Base-by-base conservation (phyloP, 2,113 vertebrate species). In the Equus quagga region DNA sequence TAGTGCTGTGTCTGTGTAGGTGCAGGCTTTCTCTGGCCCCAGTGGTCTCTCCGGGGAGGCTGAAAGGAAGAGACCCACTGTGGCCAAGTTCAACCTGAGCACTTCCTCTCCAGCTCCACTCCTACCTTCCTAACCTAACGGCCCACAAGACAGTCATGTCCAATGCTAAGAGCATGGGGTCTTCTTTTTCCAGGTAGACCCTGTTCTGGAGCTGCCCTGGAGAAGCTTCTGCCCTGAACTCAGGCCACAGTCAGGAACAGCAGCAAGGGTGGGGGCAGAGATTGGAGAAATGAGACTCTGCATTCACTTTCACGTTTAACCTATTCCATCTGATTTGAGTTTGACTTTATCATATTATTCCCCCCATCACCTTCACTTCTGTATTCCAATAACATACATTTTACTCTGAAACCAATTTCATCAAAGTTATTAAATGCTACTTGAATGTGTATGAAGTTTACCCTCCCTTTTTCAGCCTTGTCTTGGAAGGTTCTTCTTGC, bases 371-470 rank as follows among this genome's bases (percentile, higher is more conserved):
- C 87, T 98, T 98, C 88, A 98, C 97, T 98, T 98, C 97, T 98
- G 90, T 98, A 98, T 98, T 98, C 98, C 95, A 96, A 97, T 97
- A 96, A 97, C 98, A 98, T 89, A 98, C 98, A 98, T 96, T 98
- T 96, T 72, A 94, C 95, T 96, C 98, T 98, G 98, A 98, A 98
- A 98, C 94, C 86, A 96, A 92, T 98, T 98, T 98, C 97, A 94
- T 98, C 96, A 97, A 94, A 97, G 91, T 98, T 98, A 98, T 98
- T 98, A 98, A 98, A 98, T 98, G 94, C 98, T 98, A 97, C 98
- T 98, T 98, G 97, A 98, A 96, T 97, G 97, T 98, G 92, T 96
- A 96, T 98, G 96, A 98, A 97, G 86, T 97, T 98, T 86, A 96
- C 93, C 95, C 84, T 97, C 93, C 84, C 91, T 97, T 93, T 86